These are phyloP conservation scores for Herpetotheres cachinnans DNA, from an alignment of 2,113 vertebrate species.

Conservation along the genomic window DNA sequence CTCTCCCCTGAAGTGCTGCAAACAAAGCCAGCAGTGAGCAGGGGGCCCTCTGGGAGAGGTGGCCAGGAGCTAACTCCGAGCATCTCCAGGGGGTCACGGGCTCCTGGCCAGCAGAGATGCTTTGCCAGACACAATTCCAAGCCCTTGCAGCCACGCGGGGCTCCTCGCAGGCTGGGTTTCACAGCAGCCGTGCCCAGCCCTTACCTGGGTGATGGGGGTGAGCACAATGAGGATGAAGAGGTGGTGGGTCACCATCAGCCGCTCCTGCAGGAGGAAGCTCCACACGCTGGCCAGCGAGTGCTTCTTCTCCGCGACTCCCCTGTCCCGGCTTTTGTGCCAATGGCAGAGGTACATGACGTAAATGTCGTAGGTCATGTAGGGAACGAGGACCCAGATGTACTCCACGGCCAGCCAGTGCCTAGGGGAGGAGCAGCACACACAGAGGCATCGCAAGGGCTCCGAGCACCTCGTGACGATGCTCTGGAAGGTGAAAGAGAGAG, in stretches of 20 bases:
- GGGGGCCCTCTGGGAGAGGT: accelerated
- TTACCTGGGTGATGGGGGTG: constrained; percentile 89
- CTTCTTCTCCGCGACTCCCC: constrained; percentile 71
- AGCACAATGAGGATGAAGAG: constrained; percentile 87
- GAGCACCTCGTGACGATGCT: accelerated
- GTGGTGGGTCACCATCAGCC: constrained; percentile 93
- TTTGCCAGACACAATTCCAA: background rate
- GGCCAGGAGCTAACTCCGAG: background rate
- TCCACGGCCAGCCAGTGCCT: constrained; percentile 92
- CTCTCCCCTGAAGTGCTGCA: constrained; percentile 86
- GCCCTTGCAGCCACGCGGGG: background rate
- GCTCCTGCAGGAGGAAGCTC: constrained; percentile 86
- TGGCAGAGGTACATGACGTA: constrained; percentile 96
- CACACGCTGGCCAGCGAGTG: constrained; percentile 76
- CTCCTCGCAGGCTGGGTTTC: background rate
- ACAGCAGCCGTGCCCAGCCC: background rate
- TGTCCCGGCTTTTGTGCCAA: constrained; percentile 85
- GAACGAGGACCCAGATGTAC: constrained; percentile 89
- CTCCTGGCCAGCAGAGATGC: background rate
- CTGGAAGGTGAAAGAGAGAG: background rate
- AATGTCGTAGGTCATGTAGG: constrained; percentile 95
- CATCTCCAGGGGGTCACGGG: background rate
- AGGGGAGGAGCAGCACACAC: constrained; percentile 23
- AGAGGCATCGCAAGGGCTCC: accelerated
- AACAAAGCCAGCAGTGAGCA: background rate